phyloP scores from a whole-genome alignment of 1,140 invertebrate genomes.

The Globodera ellingtonae region DNA sequence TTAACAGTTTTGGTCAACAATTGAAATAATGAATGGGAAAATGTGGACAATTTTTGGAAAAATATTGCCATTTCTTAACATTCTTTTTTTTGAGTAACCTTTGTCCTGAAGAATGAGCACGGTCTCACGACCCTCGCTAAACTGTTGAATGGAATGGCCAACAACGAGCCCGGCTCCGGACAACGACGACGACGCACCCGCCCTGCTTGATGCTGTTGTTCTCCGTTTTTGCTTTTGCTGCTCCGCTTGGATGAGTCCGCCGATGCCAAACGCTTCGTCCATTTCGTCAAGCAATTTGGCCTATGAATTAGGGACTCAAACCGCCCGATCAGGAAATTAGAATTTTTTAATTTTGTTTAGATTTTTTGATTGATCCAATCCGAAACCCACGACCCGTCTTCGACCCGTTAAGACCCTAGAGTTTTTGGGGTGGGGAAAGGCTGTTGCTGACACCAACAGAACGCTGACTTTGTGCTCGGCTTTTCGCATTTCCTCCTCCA shows the following conservation, averaged over 20 bases:
- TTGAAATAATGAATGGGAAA: too few relatives aligned
- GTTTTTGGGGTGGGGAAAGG: conserved; percentile 22
- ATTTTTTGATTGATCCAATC: conserved; percentile 2
- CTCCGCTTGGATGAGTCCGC: conserved; percentile 80
- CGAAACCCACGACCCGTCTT: neutral
- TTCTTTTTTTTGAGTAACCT: conserved; percentile 64
- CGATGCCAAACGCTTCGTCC: conserved; percentile 89
- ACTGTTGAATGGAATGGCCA: conserved; percentile 78
- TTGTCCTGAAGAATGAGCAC: conserved; percentile 92
- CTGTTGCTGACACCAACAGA: conserved; percentile 12
- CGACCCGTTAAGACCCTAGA: too few relatives aligned
- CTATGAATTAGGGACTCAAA: conserved; percentile 66
- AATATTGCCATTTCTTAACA: too few relatives aligned
- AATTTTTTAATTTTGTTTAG: neutral
- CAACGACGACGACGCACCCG: neutral
- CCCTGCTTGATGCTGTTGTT: neutral
- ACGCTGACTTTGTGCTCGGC: conserved; percentile 75
- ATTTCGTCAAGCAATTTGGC: conserved; percentile 89
- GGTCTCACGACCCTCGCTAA: conserved; percentile 81
- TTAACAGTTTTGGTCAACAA: too few relatives aligned
- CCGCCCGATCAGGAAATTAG: too few relatives aligned
- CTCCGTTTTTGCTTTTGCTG: conserved; percentile 1
- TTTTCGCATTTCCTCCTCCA: conserved; percentile 79
- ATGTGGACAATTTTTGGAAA: too few relatives aligned
- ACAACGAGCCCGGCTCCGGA: conserved; percentile 80